Evolutionary conservation across 2,113 vertebrate species (phyloP).

Genomic region (Acanthochromis polyacanthus): DNA sequence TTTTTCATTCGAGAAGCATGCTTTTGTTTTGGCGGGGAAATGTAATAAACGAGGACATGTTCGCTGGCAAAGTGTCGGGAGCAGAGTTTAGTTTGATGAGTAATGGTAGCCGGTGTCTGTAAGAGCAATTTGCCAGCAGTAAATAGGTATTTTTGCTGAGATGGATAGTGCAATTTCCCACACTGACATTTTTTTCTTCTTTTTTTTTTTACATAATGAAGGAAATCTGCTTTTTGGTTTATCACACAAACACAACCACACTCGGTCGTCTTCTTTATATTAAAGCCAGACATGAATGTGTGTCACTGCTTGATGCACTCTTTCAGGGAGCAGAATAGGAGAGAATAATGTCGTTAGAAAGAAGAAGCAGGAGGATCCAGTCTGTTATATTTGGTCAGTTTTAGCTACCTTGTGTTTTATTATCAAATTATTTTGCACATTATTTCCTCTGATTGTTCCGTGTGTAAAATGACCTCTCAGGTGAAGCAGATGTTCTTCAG

Average conservation of each 20-base stretch:
- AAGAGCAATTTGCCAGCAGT: conserved; percentile 24
- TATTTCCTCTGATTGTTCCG: not conserved
- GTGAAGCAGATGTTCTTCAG: too few species aligned
- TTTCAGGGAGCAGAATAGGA: not conserved
- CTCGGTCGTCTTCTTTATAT: not conserved
- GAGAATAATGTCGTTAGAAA: not conserved
- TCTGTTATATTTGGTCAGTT: too few species aligned
- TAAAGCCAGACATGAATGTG: not conserved
- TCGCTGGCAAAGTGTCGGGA: conserved; percentile 23
- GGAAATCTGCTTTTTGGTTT: not conserved
- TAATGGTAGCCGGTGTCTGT: conserved; percentile 29
- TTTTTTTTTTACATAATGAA: not conserved
- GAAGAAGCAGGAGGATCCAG: not conserved
- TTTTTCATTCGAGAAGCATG: conserved; percentile 4
- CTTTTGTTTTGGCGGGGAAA: conserved; percentile 1
- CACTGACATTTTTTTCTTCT: not conserved
- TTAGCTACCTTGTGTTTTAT: not conserved
- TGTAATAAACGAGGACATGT: conserved; percentile 19
- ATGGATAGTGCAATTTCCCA: conserved; percentile 26
- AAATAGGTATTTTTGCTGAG: conserved; percentile 39
- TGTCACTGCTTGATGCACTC: not conserved
- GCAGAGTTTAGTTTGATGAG: conserved; percentile 37
- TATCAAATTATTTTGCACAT: not conserved
- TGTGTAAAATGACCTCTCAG: too few species aligned
- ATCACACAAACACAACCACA: conserved; percentile 12